Evolutionary conservation across 1,140 invertebrate genomes (phyloP), one percentile per base, ranked within the genome.

Genomic region (Brachionus asplanchnoidis): DNA sequence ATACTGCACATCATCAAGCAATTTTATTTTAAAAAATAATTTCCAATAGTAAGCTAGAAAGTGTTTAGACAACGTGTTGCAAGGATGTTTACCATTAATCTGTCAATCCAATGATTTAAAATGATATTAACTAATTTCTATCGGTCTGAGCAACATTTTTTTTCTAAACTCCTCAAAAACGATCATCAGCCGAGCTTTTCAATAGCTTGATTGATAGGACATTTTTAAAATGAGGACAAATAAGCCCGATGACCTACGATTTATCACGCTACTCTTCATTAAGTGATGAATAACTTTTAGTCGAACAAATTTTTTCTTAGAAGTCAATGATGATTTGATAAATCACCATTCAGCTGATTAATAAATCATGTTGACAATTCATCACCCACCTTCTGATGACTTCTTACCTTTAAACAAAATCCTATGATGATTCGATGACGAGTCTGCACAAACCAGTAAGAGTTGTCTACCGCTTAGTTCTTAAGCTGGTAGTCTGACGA

Each of bases 391-490:
- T 32, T 82, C 79, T 82, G 79, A 82, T 17, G 79, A 65, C 79
- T 82, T 82, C 79, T 82, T 65, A 8, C 4, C 36, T 68, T 40
- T 66, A 36, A 32, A 65, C 9, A 11, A 60, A 42, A 82, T 82
- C 79, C 79, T 53, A 26, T 82, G 79, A 82, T 82, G 79, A 82
- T 82, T 82, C 79, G 79, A 82, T 82, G 79, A 82, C 79, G 79
- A 82, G 79, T 82, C 79, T 82, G 79, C 53, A 60, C 53, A 65
- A 82, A 42, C 32, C 32, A 65, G 53, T 42, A 40, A 60, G 42
- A 68, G 65, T 82, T 73, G 68, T 73, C 68, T 73, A 44, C 40
- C 68, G 36, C 68, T 73, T 82, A 82, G 79, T 82, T 82, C 79
- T 82, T 82, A 82, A 82, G 32, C 42, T 65, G 77, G 40, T 46